phyloP scores from a whole-genome alignment of 2,888 invertebrate genomes.

The Parnassius smintheus region DNA sequence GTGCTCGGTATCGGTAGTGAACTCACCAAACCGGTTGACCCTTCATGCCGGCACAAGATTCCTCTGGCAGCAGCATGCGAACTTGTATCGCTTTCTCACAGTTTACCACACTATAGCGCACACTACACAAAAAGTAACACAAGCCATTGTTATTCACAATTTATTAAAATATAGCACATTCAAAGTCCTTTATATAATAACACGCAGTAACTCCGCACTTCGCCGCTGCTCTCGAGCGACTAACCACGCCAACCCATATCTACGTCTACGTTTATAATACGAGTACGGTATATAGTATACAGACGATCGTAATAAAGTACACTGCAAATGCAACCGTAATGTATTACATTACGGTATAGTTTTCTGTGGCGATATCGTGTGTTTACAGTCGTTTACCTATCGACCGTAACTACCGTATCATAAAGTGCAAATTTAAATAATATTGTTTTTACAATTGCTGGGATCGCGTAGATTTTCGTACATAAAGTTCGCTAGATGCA shows the following conservation, averaged over 20 bases:
- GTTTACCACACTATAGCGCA: constrained; percentile 58
- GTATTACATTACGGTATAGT: not conserved
- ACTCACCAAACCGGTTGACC: constrained; percentile 80
- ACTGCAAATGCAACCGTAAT: not conserved
- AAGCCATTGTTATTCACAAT: constrained; percentile 68
- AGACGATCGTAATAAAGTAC: not conserved
- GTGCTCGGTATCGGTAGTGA: constrained; percentile 55
- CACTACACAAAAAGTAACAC: constrained; percentile 60
- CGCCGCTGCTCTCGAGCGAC: constrained; percentile 23
- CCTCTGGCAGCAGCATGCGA: constrained; percentile 56
- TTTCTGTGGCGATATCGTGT: not conserved
- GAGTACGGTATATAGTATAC: constrained; percentile 2
- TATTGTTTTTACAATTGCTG: constrained; percentile 2
- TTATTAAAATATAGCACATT: constrained; percentile 50
- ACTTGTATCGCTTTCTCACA: constrained; percentile 67
- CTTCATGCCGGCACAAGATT: constrained; percentile 68
- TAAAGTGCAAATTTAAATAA: constrained; percentile 24
- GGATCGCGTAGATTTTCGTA: constrained; percentile 14
- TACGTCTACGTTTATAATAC: constrained; percentile 14
- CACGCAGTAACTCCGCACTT: constrained; percentile 23
- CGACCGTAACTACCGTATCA: constrained; percentile 1
- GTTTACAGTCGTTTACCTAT: constrained; percentile 4
- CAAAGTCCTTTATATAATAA: constrained; percentile 33
- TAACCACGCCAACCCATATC: constrained; percentile 9
- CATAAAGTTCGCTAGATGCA: constrained; percentile 61